Evolutionary conservation across 2,888 invertebrate species (phyloP), one percentile per base, ranked within the genome.

Genomic region (Scaptodrosophila latifasciaeformis): DNA sequence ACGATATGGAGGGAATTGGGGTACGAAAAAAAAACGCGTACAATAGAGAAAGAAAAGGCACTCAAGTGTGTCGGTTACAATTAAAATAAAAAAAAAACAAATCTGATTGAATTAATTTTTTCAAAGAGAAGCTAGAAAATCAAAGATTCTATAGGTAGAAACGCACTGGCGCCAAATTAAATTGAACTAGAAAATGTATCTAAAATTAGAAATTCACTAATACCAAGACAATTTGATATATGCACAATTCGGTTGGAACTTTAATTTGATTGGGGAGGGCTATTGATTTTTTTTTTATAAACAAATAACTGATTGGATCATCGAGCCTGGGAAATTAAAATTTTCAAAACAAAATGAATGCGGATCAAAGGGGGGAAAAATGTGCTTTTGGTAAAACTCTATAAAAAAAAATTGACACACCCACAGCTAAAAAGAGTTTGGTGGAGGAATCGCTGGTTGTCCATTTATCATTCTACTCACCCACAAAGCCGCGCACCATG

Each of bases 31-130:
- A 46, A 43, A n/a, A n/a, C 31, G 58, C 47, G 37, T 54, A 48
- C 40, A 59, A 48, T 56, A 59, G 48, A 44, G 49, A 42, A 46
- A 59, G 49, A 53, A 53, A 63, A 71, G 53, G 51, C 66, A 68
- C 55, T 64, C 56, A 76, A 71, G 79, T 79, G 77, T 81, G 79
- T 79, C 81, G 77, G 46, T 40, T 47, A 62, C 65, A 74, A 67
- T 62, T 58, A 54, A 62, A 71, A 80, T n/a, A 44, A 43, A 50
- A 34, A 34, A 35, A 34, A 35, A 42, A 24, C 12, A 6, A 37
- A 29, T 17, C 46, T 46, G 54, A 63, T 49, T 40, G 34, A 63
- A 57, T 50, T 10, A 54, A 50, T 47, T 62, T 47, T 67, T 50
- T 64, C 59, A 65, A 46, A 29, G 34, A 34, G 40, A 29, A 21